Conservation (phyloP, 2,113 vertebrate genomes). For the Cyprinodon brontotheroides region DNA sequence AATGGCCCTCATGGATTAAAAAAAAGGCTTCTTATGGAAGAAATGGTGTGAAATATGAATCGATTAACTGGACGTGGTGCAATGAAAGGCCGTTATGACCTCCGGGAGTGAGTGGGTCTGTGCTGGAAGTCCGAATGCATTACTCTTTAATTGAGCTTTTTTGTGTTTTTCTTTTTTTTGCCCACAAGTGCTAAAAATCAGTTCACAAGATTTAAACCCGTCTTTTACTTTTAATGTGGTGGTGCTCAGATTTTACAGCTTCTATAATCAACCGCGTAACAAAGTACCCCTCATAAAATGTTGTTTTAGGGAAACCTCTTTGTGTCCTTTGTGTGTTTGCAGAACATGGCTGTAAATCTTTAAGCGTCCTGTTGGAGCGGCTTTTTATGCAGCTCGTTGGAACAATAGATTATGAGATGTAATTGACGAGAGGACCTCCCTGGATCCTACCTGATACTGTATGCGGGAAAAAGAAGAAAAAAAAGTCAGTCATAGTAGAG, state of each 20-base stretch:
- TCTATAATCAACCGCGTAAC: constrained; percentile 57
- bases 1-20: constrained; percentile 33
- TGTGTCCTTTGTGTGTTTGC: constrained; percentile 51
- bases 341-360: constrained; percentile 59
- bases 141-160: constrained; percentile 37
- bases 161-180: constrained; percentile 7
- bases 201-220: constrained; percentile 46
- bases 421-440: constrained; percentile 64
- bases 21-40: constrained; percentile 13
- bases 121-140: constrained; percentile 13
- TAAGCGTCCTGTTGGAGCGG: constrained; percentile 42
- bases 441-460: constrained; percentile 55
- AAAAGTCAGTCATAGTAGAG: constrained; percentile 43
- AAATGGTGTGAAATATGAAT: constrained; percentile 18
- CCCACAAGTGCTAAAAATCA: constrained; percentile 41
- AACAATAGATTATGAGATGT: constrained; percentile 25
- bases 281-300: constrained; percentile 57
- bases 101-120: constrained; percentile 5
- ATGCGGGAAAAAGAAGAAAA: constrained; percentile 26
- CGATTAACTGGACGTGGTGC: constrained; percentile 17
- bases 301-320: constrained; percentile 50
- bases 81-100: constrained; percentile 29
- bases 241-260: constrained; percentile 63
- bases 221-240: constrained; percentile 53
- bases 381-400: constrained; percentile 37